Evolutionary conservation across 2,797 vertebrate species (phyloP), one percentile per base, ranked within the genome.

Genomic region (Clarias fuscus): DNA sequence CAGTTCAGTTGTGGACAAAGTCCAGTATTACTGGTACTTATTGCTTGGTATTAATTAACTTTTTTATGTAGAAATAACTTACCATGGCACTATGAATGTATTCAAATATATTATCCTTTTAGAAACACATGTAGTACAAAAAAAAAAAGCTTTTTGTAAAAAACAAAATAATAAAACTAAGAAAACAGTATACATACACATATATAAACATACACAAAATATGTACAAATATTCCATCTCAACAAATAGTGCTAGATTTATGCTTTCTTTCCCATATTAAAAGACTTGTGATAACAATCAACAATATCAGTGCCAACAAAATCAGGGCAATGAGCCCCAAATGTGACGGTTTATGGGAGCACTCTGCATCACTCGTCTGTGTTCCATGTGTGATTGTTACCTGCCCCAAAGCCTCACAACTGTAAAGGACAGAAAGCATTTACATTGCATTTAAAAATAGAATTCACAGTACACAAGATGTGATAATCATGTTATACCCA

Each of bases 381-480:
- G 68, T 91, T 90, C 92, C 92, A 72, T 64, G 3, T 86, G 0
- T 88, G 18, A 65, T 17, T 59, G 62, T 85, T 0, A 24, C 59
- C 58, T 84, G 86, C 3, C 83, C 80, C 14, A 24, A 0, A 43
- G 83, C 85, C 48, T 90, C 85, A 91, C 92, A 93, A 22, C 92
- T 93, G 86, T 37, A 89, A 87, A 27, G 20, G 86, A n/a, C 77
- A 79, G 81, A 37, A 22, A 8, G 43, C 43, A 10, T 48, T 48
- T 10, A 48, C 8, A 48, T 48, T 48, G 43, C 43, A 48, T 48
- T 48, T 48, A 48, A 7, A 48, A 48, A 48, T 10, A 48, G 8
- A 48, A 10, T 48, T 10, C 8, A 48, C 43, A 48, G 10, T 48
- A 48, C 43, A 48, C 43, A 10, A 48, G 43, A 48, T 48, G 8